Conservation (phyloP, 2,888 invertebrate species). For the Troides aeacus region DNA sequence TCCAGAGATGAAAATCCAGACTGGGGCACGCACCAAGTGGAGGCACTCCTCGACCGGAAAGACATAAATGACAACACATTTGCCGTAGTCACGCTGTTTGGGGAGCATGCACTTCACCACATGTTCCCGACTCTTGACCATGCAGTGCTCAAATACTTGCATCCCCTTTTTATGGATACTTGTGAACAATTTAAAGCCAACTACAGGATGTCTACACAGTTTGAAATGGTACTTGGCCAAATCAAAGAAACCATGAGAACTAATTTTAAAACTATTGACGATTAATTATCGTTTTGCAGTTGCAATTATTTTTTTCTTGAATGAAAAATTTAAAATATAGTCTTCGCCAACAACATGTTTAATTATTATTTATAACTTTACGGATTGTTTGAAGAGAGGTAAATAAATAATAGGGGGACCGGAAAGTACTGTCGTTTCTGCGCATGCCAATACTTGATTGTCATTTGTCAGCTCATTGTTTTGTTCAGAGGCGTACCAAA, state of each 20-base stretch:
- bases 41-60: slow-evolving; percentile 85
- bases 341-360: no score
- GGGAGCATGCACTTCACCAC: slow-evolving; percentile 88
- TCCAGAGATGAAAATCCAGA: slow-evolving; percentile 71
- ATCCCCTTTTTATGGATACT: slow-evolving; percentile 67
- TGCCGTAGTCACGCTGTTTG: slow-evolving; percentile 84
- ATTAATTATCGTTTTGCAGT: slow-evolving; percentile 2
- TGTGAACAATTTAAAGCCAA: slow-evolving; percentile 77
- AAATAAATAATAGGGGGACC: no score
- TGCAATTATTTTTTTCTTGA: background rate
- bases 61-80: slow-evolving; percentile 84
- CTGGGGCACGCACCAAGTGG: slow-evolving; percentile 88
- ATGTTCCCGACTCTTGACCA: slow-evolving; percentile 89
- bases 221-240: slow-evolving; percentile 83
- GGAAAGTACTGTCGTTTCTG: no score
- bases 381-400: no score
- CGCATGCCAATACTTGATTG: no score
- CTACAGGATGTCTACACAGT: slow-evolving; percentile 65
- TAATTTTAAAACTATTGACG: slow-evolving; percentile 26
- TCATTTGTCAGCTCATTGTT: no score
- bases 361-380: no score
- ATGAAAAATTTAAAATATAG: no score
- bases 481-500: no score
- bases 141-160: slow-evolving; percentile 81
- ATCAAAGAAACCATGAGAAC: slow-evolving; percentile 55